Percentiles rank a stretch among this genome's conserved stretches.
These are phyloP conservation scores for Drosophila dives DNA, from an alignment of 2,888 invertebrate species.

Conservation along the genomic window DNA sequence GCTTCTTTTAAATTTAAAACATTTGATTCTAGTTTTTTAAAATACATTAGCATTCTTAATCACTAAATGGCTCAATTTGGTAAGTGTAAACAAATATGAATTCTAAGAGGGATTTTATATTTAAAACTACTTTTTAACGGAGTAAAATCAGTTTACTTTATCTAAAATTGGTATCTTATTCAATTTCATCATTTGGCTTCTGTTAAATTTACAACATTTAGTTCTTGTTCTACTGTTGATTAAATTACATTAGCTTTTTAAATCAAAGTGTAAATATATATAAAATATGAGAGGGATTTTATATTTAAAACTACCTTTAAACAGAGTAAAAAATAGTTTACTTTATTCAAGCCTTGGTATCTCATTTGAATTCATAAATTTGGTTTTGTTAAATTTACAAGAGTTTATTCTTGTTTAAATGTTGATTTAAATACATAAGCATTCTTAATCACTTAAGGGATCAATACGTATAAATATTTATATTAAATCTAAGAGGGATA, in stretches of 20 bases:
- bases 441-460: too few species aligned
- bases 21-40: not conserved
- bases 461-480: too few species aligned
- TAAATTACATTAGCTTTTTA: too few species aligned
- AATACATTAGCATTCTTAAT: constrained; percentile 3
- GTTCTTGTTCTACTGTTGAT: too few species aligned
- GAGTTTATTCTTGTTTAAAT: not conserved
- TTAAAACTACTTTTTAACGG: not conserved
- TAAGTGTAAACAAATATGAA: too few species aligned
- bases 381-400: not conserved
- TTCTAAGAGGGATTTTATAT: not conserved
- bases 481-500: too few species aligned
- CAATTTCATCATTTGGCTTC: not conserved
- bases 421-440: too few species aligned
- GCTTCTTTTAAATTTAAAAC: not conserved
- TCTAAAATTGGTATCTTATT: not conserved
- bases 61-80: constrained; percentile 2
- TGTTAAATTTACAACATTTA: too few species aligned
- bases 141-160: not conserved
- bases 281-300: too few species aligned
- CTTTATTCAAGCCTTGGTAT: not conserved
- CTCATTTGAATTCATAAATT: not conserved
- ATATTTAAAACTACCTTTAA: not conserved
- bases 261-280: too few species aligned
- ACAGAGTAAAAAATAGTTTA: not conserved